These are phyloP conservation scores for Danio choprae DNA, from an alignment of 2,797 vertebrate species.

Conservation along the genomic window DNA sequence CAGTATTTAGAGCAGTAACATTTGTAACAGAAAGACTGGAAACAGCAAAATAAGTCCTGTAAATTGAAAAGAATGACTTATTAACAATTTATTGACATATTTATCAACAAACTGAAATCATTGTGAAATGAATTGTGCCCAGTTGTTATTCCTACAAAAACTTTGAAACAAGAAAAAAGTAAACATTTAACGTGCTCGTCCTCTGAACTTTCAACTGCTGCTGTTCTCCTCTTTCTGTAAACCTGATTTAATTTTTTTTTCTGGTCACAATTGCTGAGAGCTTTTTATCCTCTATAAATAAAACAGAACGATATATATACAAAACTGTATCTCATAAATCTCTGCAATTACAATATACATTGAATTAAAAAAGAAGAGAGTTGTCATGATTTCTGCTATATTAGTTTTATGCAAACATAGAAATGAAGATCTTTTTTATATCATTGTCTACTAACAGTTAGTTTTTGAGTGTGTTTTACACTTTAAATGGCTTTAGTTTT, in stretches of 20 bases:
- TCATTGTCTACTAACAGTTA: not conserved
- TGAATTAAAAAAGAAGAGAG: not conserved
- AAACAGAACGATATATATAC: constrained; percentile 49
- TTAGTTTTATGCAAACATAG: constrained; percentile 17
- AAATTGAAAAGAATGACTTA: not conserved
- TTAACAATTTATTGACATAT: not conserved
- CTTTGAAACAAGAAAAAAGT: not conserved
- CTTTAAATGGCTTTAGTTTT: not conserved
- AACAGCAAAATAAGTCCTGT: not conserved
- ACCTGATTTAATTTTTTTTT: constrained; percentile 6
- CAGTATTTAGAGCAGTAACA: constrained; percentile 42
- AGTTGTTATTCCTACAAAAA: not conserved
- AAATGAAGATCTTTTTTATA: not conserved
- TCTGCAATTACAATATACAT: constrained; percentile 47
- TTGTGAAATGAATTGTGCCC: not conserved
- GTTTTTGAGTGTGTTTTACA: not conserved
- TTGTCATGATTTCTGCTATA: constrained; percentile 19
- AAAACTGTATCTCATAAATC: constrained; percentile 45
- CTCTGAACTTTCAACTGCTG: constrained; percentile 6
- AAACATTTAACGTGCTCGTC: not conserved
- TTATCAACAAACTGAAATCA: not conserved
- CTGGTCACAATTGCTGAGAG: constrained; percentile 20
- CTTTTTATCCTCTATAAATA: constrained; percentile 53
- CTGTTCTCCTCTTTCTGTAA: not conserved
- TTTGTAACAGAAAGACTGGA: constrained; percentile 50